Conservation (phyloP, 2,888 invertebrate genomes). For the Nasonovia ribisnigri region DNA sequence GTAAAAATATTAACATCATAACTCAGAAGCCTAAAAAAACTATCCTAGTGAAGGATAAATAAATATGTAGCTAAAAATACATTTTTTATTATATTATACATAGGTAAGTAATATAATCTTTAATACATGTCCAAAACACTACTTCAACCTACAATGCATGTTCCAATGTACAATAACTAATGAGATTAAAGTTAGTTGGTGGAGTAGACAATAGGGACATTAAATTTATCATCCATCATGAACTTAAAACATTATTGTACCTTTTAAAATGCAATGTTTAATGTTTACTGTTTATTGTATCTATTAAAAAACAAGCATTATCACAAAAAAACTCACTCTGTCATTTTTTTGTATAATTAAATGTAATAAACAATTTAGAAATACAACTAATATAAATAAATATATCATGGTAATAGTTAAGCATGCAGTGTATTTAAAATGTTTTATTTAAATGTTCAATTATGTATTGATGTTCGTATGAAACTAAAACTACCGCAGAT, state of each 20-base stretch:
- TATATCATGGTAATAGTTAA: background rate
- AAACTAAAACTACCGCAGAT: background rate
- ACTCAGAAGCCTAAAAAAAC: background rate
- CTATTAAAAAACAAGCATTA: background rate
- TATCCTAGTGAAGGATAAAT: background rate
- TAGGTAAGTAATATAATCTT: background rate
- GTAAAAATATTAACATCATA: background rate
- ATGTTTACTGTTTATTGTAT: background rate
- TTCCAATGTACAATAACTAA: background rate
- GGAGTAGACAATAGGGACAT: background rate
- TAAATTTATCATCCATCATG: background rate
- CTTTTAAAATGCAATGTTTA: background rate
- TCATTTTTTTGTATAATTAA: background rate
- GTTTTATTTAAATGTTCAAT: background rate
- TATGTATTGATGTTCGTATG: background rate
- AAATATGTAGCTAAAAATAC: background rate
- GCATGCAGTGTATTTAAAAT: background rate
- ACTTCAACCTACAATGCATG: background rate
- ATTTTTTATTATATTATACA: background rate
- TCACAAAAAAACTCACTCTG: background rate
- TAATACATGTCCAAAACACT: background rate
- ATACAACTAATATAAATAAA: background rate
- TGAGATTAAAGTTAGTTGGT: background rate
- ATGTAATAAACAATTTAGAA: background rate
- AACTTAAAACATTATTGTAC: conserved; percentile 7